phyloP scores from a whole-genome alignment of 1,140 invertebrate species.

The Ips typographus region DNA sequence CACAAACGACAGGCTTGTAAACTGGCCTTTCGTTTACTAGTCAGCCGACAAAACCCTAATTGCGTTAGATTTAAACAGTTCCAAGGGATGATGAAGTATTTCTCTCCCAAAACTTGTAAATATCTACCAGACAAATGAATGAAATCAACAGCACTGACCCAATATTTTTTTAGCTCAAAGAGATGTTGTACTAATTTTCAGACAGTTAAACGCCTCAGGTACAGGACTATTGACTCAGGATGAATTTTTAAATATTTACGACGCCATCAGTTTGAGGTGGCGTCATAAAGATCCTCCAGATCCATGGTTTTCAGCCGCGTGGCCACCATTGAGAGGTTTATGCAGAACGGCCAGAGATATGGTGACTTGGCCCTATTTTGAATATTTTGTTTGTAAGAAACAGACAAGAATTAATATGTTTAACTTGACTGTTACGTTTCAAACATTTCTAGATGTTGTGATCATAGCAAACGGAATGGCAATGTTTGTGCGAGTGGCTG shows the following conservation, averaged over 20 bases:
- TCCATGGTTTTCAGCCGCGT: slow-evolving; percentile 69
- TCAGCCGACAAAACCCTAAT: slow-evolving; percentile 70
- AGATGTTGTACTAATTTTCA: slow-evolving; percentile 81
- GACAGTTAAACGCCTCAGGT: slow-evolving; percentile 70
- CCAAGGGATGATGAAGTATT: slow-evolving; percentile 77
- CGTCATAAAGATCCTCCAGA: slow-evolving; percentile 64
- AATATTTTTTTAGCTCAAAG: slow-evolving; percentile 60
- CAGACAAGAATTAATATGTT: not conserved
- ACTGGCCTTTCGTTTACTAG: slow-evolving; percentile 77
- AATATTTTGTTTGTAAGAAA: slow-evolving; percentile 70
- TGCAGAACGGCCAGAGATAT: slow-evolving; percentile 64
- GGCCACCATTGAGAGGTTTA: slow-evolving; percentile 62
- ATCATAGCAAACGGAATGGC: slow-evolving; percentile 70
- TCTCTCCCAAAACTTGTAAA: slow-evolving; percentile 67
- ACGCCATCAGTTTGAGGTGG: slow-evolving; percentile 74
- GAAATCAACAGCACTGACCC: not conserved
- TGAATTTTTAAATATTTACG: slow-evolving; percentile 81
- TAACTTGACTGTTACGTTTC: not conserved
- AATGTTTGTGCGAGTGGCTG: slow-evolving; percentile 63
- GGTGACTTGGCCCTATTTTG: slow-evolving; percentile 71
- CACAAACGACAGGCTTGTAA: slow-evolving; percentile 83
- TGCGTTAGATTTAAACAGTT: slow-evolving; percentile 77
- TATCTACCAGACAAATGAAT: not conserved
- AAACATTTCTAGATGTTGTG: slow-evolving; percentile 59
- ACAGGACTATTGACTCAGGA: slow-evolving; percentile 66